Evolutionary conservation across 2,888 invertebrate species (phyloP).

Genomic region (Andrena trimmerana): DNA sequence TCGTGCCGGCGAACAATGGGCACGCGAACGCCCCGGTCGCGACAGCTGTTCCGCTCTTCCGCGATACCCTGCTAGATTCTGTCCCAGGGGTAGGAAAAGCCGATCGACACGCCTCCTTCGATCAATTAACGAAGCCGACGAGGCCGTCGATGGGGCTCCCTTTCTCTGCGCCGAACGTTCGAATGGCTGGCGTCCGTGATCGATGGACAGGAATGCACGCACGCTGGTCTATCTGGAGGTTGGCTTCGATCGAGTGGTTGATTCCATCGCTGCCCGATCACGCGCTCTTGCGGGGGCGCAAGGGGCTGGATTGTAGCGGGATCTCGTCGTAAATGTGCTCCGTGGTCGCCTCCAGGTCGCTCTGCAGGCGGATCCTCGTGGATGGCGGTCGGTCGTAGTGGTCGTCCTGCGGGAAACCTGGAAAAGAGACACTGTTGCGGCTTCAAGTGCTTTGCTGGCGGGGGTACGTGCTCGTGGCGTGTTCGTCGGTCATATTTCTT

Average conservation of each 20-base stretch:
- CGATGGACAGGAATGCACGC: no score
- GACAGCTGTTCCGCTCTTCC: constrained; percentile 16
- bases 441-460: not conserved
- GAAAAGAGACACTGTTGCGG: not conserved
- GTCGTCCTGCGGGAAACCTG: constrained; percentile 87
- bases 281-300: constrained; percentile 32
- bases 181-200: not conserved
- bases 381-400: constrained; percentile 87
- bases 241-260: not conserved
- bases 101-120: constrained; percentile 3
- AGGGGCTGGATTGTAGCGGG: constrained; percentile 81
- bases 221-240: not conserved
- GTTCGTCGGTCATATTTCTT: no score
- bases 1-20: constrained; percentile 27
- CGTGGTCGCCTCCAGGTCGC: constrained; percentile 81
- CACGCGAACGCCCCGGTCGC: constrained; percentile 10
- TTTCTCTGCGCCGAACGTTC: not conserved
- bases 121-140: not conserved
- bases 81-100: not conserved
- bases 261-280: constrained; percentile 35
- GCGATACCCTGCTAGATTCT: not conserved
- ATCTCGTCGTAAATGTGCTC: constrained; percentile 91
- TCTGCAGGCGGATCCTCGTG: constrained; percentile 62
- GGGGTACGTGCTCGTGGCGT: no score
- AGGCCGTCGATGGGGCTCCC: not conserved